Percentiles rank a stretch among this genome's conserved stretches.
Conservation (phyloP, 2,888 invertebrate species). For the Furcula furcula region DNA sequence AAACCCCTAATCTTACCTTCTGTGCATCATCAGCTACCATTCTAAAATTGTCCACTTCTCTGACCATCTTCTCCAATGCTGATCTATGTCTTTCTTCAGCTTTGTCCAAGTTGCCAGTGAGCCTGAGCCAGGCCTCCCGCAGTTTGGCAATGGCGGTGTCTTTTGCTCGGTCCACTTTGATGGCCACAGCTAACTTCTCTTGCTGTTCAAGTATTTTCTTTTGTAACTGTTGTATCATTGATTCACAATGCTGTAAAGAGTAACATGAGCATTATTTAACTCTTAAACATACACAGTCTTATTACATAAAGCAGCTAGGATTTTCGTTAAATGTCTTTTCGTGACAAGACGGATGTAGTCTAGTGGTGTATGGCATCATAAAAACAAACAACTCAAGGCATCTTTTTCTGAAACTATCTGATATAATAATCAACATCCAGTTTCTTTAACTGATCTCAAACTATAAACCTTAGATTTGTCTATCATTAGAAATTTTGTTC, state of each 20-base stretch:
- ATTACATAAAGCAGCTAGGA: no score
- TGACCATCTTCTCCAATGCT: conserved; percentile 71
- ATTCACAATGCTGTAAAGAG: conserved; percentile 88
- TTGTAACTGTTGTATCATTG: conserved; percentile 88
- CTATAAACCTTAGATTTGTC: no score
- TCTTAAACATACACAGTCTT: no score
- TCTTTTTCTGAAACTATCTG: no score
- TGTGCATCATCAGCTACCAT: conserved; percentile 67
- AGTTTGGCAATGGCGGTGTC: conserved; percentile 85
- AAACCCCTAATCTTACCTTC: conserved; percentile 44
- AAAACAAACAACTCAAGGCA: no score
- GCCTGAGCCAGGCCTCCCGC: conserved; percentile 83
- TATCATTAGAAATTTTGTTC: no score
- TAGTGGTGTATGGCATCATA: no score
- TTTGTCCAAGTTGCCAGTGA: conserved; percentile 63
- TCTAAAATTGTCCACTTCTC: conserved; percentile 76
- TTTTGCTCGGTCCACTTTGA: conserved; percentile 89
- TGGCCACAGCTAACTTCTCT: conserved; percentile 89
- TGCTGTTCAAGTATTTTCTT: conserved; percentile 88
- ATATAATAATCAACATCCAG: no score
- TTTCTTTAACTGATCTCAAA: no score
- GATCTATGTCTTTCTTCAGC: conserved; percentile 71
- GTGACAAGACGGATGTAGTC: no score
- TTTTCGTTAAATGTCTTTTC: no score
- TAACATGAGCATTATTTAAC: no score